Evolutionary conservation across 2,797 vertebrate genomes (phyloP).

Genomic region (Coluber constrictor): DNA sequence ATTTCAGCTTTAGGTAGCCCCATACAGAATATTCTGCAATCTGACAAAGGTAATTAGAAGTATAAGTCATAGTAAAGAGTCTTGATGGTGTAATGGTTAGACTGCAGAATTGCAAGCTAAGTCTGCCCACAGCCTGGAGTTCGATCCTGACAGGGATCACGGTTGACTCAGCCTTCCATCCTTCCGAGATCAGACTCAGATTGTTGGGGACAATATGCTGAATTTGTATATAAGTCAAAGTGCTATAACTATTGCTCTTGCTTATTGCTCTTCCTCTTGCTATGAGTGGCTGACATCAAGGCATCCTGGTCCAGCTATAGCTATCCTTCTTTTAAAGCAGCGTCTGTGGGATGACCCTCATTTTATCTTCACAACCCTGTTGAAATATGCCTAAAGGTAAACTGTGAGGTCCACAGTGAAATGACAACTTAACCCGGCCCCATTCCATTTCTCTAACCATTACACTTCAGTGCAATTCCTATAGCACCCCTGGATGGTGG

Average conservation of each 20-base stretch:
- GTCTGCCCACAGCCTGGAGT: not conserved
- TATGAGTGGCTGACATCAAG: not conserved
- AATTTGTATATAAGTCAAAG: not conserved
- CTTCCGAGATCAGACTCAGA: not conserved
- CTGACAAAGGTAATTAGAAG: not conserved
- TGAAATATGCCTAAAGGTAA: not conserved
- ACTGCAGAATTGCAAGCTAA: not conserved
- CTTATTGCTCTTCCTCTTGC: not conserved
- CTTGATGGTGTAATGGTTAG: not conserved
- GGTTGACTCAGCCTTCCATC: not conserved
- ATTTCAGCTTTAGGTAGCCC: not conserved
- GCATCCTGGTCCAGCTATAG: not conserved
- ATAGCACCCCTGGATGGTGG: not conserved
- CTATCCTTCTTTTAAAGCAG: not conserved
- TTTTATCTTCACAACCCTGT: not conserved
- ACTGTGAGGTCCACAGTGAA: not conserved
- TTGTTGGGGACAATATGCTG: not conserved
- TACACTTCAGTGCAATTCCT: not conserved
- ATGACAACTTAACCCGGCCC: not conserved
- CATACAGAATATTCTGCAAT: not conserved
- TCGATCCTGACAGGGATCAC: not conserved
- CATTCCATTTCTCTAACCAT: not conserved
- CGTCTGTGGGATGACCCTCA: not conserved
- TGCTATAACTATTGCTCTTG: not conserved
- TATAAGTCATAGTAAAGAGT: not conserved